Base-by-base conservation (phyloP, 2,113 vertebrate species). In the Struthio camelus region DNA sequence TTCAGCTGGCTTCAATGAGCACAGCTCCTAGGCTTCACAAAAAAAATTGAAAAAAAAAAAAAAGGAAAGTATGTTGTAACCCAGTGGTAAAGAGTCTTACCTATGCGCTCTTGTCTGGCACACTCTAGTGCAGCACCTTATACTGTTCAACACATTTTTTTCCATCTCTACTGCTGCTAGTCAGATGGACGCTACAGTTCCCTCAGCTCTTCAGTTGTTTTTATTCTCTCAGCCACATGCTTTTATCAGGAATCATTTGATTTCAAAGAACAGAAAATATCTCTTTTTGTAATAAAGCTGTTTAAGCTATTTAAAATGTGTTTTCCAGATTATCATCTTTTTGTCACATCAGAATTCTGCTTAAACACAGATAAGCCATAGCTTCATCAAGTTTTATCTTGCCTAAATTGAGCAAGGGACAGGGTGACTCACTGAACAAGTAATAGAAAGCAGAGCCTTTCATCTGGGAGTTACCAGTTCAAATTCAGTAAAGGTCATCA, bases 311-410 rank as follows among this genome's bases (percentile, higher is more conserved):
- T 94, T 93, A 89, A 96, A 95, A 95, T 89, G 13, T 89, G 61
- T 88, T 96, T 95, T 96, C 48, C 70, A 93, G 86, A 93, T 92
- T 96, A 94, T 89, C 73, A 94, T 44, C 38, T 85, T 96, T 94
- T 94, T 92, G 48, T 92, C 70, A 85, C 12, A 1, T 93, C 78
- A 87, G 56, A 92, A 75, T 88, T 89, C 86, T 61, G 18, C 65
- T 87, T 72, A 88, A 88, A 86, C 51, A 71, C 54, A 92, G 69
- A 84, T 71, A 96, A 96, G 73, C 27, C 59, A 40, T 36, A 88
- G 53, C 51, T 92, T 93, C 78, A 80, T 92, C 83, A 94, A 86
- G 48, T 84, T 92, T 96, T 93, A 90, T 92, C 86, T 81, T 89
- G 80, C 70, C 77, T 50, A 82, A 89, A 94, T 44, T 83, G 73